Conservation (phyloP, 2,888 invertebrate genomes). For the Acanthococcus lagerstroemiae region DNA sequence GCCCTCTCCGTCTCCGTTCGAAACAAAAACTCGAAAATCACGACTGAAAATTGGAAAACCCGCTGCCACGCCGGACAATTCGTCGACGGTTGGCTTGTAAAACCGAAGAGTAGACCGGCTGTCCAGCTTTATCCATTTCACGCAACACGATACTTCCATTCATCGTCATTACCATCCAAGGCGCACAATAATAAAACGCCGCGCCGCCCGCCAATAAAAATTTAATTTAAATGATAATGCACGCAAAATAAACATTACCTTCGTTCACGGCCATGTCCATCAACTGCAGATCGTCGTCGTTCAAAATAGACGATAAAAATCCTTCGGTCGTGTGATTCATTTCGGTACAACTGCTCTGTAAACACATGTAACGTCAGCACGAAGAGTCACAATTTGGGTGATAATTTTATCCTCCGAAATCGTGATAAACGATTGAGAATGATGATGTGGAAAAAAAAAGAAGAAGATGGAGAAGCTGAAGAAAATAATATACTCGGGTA, state of each 20-base stretch:
- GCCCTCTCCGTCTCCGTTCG: no score
- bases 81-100: no score
- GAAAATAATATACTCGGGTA: neutral
- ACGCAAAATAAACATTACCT: conserved; percentile 23
- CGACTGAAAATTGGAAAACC: no score
- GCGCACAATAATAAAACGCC: neutral
- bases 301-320: conserved; percentile 67
- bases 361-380: conserved; percentile 4
- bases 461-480: conserved; percentile 6
- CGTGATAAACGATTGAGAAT: conserved; percentile 2
- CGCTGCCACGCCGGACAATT: no score
- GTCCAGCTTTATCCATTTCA: no score
- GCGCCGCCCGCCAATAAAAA: neutral
- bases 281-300: conserved; percentile 78
- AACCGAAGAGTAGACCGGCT: no score
- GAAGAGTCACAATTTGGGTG: neutral
- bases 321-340: conserved; percentile 27
- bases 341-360: conserved; percentile 21
- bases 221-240: neutral
- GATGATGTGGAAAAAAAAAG: neutral
- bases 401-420: neutral
- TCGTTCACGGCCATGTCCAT: conserved; percentile 67
- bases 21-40: no score
- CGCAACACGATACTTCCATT: no score
- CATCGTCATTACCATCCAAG: no score